Conservation (phyloP, 2,113 vertebrate genomes). For the Hiodon tergisus region DNA sequence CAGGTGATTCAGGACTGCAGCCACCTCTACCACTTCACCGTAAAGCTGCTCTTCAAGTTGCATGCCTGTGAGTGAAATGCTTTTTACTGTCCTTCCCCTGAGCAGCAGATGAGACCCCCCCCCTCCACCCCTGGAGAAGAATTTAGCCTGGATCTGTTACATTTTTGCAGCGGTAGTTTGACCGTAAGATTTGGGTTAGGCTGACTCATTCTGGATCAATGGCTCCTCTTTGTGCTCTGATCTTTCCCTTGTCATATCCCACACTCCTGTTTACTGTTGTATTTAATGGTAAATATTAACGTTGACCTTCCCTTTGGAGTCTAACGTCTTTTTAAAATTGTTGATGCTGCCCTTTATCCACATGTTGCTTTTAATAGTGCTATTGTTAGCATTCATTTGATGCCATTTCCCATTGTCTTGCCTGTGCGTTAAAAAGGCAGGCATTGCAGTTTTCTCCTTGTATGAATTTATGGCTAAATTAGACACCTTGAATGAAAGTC, state of each 20-base stretch:
- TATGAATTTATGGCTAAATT: neutral
- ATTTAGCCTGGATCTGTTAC: neutral
- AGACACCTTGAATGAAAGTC: too few relatives aligned
- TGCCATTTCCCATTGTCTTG: too few relatives aligned
- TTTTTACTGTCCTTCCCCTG: neutral
- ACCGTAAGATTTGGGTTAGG: too few relatives aligned
- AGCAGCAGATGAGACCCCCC: neutral
- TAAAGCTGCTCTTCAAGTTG: slow-evolving; percentile 93
- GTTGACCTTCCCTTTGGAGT: neutral
- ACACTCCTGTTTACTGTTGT: neutral
- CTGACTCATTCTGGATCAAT: too few relatives aligned
- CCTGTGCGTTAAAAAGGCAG: too few relatives aligned
- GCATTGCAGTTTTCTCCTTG: neutral
- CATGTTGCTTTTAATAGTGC: too few relatives aligned
- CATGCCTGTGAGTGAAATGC: slow-evolving; percentile 80
- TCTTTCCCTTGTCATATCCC: too few relatives aligned
- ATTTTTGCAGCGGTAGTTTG: neutral
- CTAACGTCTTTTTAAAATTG: too few relatives aligned
- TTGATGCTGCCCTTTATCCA: too few relatives aligned
- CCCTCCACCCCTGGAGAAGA: neutral
- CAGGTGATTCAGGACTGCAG: slow-evolving; percentile 96
- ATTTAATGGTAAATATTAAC: neutral
- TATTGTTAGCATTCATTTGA: too few relatives aligned
- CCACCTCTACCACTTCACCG: slow-evolving; percentile 91
- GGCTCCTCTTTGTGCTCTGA: too few relatives aligned